phyloP scores from a whole-genome alignment of 2,888 invertebrate species.

The Diadegma fenestrale region DNA sequence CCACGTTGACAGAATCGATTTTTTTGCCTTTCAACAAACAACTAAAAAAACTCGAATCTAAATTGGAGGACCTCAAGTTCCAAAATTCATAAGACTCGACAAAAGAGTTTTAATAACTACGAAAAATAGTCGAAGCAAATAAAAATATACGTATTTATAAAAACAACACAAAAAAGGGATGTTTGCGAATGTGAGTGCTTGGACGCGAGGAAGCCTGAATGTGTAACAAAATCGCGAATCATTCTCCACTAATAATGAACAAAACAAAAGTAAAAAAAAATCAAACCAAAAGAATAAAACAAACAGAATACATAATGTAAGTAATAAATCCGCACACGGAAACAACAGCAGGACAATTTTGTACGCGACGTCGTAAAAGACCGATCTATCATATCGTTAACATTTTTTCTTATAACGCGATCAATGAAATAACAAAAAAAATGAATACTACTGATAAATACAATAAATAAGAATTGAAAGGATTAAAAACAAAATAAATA shows the following conservation, averaged over 20 bases:
- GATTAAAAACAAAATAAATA: slow-evolving; percentile 25
- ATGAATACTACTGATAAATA: slow-evolving; percentile 72
- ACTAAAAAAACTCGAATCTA: slow-evolving; percentile 9
- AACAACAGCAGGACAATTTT: slow-evolving; percentile 68
- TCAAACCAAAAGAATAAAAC: neutral
- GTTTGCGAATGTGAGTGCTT: slow-evolving; percentile 1
- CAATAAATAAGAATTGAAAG: slow-evolving; percentile 71
- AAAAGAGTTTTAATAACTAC: slow-evolving; percentile 19
- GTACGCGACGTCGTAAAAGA: slow-evolving; percentile 69
- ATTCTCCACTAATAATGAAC: slow-evolving; percentile 36
- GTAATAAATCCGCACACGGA: slow-evolving; percentile 40
- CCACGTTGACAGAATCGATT: neutral
- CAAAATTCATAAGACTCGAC: neutral
- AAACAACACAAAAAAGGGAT: slow-evolving; percentile 6
- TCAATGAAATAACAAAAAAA: slow-evolving; percentile 61
- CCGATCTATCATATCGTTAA: slow-evolving; percentile 80
- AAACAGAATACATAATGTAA: slow-evolving; percentile 50
- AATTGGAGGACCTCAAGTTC: slow-evolving; percentile 27
- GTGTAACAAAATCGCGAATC: slow-evolving; percentile 43
- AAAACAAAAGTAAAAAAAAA: neutral
- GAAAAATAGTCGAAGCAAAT: slow-evolving; percentile 9
- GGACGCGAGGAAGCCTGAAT: neutral
- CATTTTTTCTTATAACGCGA: slow-evolving; percentile 77
- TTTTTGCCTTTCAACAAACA: neutral
- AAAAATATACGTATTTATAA: slow-evolving; percentile 13